Base-by-base conservation (phyloP, 2,888 invertebrate genomes). In the Leptopilina syphax region DNA sequence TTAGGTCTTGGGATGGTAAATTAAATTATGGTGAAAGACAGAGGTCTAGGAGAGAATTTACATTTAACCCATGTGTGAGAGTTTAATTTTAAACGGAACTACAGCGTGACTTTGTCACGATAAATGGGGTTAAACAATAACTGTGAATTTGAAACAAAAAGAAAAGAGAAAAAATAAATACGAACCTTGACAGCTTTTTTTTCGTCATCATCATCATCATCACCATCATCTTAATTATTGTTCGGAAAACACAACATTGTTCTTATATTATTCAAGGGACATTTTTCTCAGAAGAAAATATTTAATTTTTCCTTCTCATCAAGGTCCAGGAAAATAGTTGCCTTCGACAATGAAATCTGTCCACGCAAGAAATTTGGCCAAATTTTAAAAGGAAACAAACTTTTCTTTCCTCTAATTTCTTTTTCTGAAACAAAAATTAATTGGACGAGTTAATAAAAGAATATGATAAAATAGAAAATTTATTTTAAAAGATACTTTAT, bases 21-120 rank as follows among this genome's bases (percentile, higher is more conserved):
- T 63, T 63, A 63, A 63, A 63, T 63, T 63, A 63, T 63, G 24
- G 63, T 63, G 9, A n/a, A 63, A 63, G 24, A 63, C 63, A 63
- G 63, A 63, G 50, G 63, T 63, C 24, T 63, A 24, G 24, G 63
- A 63, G 63, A 24, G 24, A 63, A 63, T 63, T 63, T 63, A 63
- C 63, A 63, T 63, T 24, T 24, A 63, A 63, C 63, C 63, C 24
- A 24, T 8, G n/a, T 63, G 24, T 18, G 9, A n/a, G 63, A 63
- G 63, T 63, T 63, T 63, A 63, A 63, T 63, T 63, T 63, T 63
- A 63, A 63, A 18, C 24, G 24, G 2, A 63, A 63, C 63, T 63
- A 24, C 18, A 18, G 18, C 63, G 7, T 63, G 63, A 63, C 24
- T 5, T 24, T 24, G 63, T 18, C 63, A 63, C 63, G 63, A 63